Percentiles rank a stretch among this genome's conserved stretches.
These are phyloP conservation scores for Hemicentrotus pulcherrimus DNA, from an alignment of 35 echinoderm and acorn worm genomes.

Conservation along the genomic window DNA sequence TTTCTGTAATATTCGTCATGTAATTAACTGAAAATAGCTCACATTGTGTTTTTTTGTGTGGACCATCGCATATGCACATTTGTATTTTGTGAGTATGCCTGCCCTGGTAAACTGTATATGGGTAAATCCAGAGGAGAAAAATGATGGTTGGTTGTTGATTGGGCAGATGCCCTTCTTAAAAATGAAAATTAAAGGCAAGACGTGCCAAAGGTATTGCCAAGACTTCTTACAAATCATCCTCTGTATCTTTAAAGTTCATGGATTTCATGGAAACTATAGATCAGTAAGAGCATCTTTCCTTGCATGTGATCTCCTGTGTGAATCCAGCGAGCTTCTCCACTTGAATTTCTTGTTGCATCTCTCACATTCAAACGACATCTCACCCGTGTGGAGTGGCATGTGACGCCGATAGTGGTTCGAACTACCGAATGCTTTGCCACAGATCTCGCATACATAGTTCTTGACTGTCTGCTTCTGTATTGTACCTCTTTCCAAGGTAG, in stretches of 20 bases:
- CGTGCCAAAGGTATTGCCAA: neutral
- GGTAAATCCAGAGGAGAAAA: neutral
- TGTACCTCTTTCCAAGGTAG: neutral
- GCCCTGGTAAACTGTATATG: too few species aligned
- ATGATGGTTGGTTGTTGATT: neutral
- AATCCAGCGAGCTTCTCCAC: neutral
- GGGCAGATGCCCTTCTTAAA: neutral
- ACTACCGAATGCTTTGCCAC: neutral
- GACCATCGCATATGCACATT: too few species aligned
- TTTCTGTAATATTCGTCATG: too few species aligned
- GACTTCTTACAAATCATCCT: too few species aligned
- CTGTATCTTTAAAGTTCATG: too few species aligned
- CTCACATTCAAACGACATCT: neutral
- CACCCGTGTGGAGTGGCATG: neutral
- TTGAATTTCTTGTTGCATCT: neutral
- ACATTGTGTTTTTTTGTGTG: too few species aligned
- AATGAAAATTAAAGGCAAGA: neutral
- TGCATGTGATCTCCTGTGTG: neutral
- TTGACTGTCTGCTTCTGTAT: neutral
- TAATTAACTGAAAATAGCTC: too few species aligned
- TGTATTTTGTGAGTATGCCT: too few species aligned
- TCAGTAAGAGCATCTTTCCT: neutral
- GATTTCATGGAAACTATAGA: neutral
- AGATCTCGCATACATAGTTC: neutral
- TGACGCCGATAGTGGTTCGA: neutral